These are phyloP conservation scores for Euura lappo DNA, from an alignment of 1,140 invertebrate genomes.

Conservation along the genomic window DNA sequence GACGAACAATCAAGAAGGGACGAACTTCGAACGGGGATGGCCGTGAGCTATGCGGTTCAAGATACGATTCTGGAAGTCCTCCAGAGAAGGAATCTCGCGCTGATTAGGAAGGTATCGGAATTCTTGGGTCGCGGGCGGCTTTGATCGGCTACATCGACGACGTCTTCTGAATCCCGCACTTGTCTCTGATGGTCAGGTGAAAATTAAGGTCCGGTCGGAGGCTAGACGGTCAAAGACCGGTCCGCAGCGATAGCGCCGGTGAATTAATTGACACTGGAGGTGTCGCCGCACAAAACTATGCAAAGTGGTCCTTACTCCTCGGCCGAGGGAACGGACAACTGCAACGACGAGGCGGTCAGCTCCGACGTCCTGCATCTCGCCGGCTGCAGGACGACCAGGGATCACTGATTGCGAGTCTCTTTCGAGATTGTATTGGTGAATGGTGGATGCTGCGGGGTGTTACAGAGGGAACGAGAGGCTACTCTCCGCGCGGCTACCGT, in stretches of 20 bases:
- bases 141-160: not conserved
- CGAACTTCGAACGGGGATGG: no score
- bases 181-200: not conserved
- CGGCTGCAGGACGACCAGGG: not conserved
- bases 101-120: conserved; percentile 3
- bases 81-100: not conserved
- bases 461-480: not conserved
- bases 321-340: no score
- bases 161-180: not conserved
- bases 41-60: not conserved
- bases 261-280: conserved; percentile 7
- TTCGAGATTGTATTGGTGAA: not conserved
- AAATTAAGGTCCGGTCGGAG: not conserved
- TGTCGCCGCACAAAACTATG: conserved; percentile 6
- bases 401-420: not conserved
- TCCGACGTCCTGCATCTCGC: not conserved
- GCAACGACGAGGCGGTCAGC: not conserved
- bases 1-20: no score
- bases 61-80: not conserved
- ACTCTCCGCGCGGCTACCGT: conserved; percentile 2
- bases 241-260: not conserved
- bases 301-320: not conserved
- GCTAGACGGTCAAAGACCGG: not conserved
- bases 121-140: not conserved
- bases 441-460: not conserved